Conservation (phyloP, 1,140 invertebrate genomes). For the Orius laevigatus region DNA sequence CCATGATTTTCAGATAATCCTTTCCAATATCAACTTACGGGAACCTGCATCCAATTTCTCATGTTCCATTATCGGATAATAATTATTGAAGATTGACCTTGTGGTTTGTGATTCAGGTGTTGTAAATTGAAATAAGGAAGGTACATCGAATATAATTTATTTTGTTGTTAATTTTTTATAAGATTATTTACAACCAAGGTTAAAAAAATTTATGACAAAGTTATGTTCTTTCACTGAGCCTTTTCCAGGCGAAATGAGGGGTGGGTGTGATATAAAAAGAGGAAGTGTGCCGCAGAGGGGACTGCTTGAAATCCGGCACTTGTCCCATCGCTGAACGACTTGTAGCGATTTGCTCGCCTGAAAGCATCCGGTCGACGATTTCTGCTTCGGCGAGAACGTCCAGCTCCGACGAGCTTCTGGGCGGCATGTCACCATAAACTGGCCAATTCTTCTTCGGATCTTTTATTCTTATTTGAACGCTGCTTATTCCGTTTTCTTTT, state of each 20-base stretch:
- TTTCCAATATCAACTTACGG: too few relatives aligned
- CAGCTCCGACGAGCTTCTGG: background rate
- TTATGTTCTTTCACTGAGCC: slow-evolving; percentile 5
- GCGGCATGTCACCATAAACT: slow-evolving; percentile 3
- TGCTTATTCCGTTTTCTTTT: slow-evolving; percentile 9
- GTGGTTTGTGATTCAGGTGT: too few relatives aligned
- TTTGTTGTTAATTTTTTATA: too few relatives aligned
- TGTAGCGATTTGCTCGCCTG: slow-evolving; percentile 3
- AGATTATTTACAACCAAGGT: too few relatives aligned
- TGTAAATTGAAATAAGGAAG: too few relatives aligned
- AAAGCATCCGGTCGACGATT: slow-evolving; percentile 2
- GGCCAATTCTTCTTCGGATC: slow-evolving; percentile 11
- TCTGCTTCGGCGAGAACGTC: slow-evolving; percentile 3
- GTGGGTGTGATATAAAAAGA: slow-evolving; percentile 8
- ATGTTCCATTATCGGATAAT: too few relatives aligned
- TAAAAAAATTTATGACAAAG: background rate
- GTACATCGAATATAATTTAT: too few relatives aligned
- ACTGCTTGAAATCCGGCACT: slow-evolving; percentile 6
- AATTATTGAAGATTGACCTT: too few relatives aligned
- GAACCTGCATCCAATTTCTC: too few relatives aligned
- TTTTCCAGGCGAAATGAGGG: slow-evolving; percentile 11
- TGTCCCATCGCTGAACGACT: background rate
- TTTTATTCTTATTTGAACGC: slow-evolving; percentile 16
- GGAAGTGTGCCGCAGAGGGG: slow-evolving; percentile 10
- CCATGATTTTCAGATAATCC: too few relatives aligned